phyloP scores from a whole-genome alignment of 2,113 vertebrate species.

The Machaerirhynchus nigripectus region DNA sequence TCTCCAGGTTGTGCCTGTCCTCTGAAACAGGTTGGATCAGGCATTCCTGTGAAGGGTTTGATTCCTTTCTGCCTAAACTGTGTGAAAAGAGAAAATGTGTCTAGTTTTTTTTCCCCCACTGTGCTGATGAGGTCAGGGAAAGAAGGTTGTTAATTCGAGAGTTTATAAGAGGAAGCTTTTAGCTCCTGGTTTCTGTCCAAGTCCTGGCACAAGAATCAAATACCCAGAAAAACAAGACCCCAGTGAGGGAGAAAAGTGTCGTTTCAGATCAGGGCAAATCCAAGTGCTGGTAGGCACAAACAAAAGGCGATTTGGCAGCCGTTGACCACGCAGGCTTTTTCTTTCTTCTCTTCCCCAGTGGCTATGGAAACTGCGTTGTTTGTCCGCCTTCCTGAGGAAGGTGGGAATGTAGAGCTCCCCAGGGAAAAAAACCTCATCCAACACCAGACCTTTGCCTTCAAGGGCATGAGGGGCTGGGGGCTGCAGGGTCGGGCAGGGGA shows the following conservation, averaged over 20 bases:
- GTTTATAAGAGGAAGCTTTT: conserved; percentile 16
- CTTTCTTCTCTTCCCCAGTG: not conserved
- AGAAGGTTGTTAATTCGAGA: not conserved
- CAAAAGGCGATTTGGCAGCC: conserved; percentile 32
- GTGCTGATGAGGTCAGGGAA: not conserved
- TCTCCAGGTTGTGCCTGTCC: too few species aligned
- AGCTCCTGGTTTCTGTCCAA: conserved; percentile 9
- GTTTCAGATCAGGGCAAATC: conserved; percentile 30
- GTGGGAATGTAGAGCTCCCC: not conserved
- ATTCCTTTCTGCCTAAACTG: not conserved
- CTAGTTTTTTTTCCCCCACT: not conserved
- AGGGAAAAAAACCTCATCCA: not conserved
- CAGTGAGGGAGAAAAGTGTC: not conserved
- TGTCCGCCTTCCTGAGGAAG: not conserved
- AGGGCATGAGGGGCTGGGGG: not conserved
- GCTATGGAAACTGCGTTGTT: not conserved
- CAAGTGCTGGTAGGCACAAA: not conserved
- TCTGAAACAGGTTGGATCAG: not conserved
- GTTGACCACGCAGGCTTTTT: not conserved
- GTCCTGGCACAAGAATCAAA: conserved; percentile 22
- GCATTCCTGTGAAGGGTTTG: not conserved
- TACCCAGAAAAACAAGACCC: conserved; percentile 13
- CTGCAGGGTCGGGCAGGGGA: fast-evolving
- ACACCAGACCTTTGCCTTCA: fast-evolving
- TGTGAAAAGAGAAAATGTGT: not conserved